Base-by-base conservation (phyloP, 2,113 vertebrate genomes). In the Heterotis niloticus region DNA sequence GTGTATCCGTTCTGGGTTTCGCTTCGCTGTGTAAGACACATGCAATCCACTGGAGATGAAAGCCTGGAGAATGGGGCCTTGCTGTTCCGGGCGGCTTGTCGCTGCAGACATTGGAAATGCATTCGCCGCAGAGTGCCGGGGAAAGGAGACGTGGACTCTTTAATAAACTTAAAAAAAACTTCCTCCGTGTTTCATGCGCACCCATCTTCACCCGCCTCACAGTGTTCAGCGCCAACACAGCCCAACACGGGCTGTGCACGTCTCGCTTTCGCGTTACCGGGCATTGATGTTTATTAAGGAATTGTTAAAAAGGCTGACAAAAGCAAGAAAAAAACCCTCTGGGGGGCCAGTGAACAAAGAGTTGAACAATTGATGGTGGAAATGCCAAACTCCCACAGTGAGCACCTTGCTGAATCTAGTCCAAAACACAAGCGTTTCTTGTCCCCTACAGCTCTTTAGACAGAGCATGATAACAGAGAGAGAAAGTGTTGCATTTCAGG, bases 231-330 rank as follows among this genome's bases (percentile, higher is more conserved):
- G 0, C 44, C 51, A 16, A 52, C 7, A 54, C 20, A 65, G 10
- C 13, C 16, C 44, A 28, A 29, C n/a, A 34, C 4, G 20, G 62
- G 17, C 64, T 64, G 5, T 12, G 23, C 44, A 52, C 14, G 34
- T 44, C 34, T 44, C 34, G 7, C 34, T 44, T 68, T 9, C 16
- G 66, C n/a, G n/a, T 10, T 73, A 23, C 28, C 0, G 14, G 16
- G 76, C 23, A 67, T 67, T 66, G 26, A 59, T 69, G 76, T 54
- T 69, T 69, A 78, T 59, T 59, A 78, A 78, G 14, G 65, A 57
- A 26, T 34, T 77, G 29, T 68, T 57, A 57, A 16, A 67, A 29
- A 23, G n/a, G 20, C 23, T 17, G 24, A 67, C 56, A 20, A 56
- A 23, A 11, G 51, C 34, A 54, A 54, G 14, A 7, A 34, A 57